These are phyloP conservation scores for Ophthalmolycus amberensis DNA, from an alignment of 2,113 vertebrate species.

Conservation along the genomic window DNA sequence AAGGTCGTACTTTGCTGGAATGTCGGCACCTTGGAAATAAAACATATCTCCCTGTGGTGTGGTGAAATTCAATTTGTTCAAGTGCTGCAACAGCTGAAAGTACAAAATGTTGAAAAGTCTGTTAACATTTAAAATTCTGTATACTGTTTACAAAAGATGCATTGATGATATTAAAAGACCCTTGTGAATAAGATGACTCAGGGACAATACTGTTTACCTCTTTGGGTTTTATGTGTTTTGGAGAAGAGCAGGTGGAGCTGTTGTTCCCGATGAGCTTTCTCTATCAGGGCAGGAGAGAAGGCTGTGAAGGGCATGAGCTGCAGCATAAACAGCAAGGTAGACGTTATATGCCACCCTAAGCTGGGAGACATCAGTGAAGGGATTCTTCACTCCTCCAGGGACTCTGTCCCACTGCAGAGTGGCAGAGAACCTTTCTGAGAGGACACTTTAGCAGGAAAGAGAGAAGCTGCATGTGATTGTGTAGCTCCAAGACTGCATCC, in stretches of 20 bases:
- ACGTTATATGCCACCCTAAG: too few relatives aligned
- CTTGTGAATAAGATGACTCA: neutral
- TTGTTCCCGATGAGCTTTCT: too few relatives aligned
- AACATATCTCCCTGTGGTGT: conserved; percentile 77
- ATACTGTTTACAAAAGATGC: neutral
- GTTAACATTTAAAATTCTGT: neutral
- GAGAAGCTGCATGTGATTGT: too few relatives aligned
- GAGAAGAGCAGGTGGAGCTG: conserved; percentile 62
- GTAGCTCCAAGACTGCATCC: too few relatives aligned
- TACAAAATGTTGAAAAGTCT: neutral
- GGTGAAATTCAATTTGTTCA: conserved; percentile 76
- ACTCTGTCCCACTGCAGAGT: too few relatives aligned
- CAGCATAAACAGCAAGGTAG: too few relatives aligned
- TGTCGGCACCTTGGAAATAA: conserved; percentile 75
- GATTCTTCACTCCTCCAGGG: too few relatives aligned
- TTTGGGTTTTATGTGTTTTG: conserved; percentile 64
- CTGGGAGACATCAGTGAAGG: too few relatives aligned
- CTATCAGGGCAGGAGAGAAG: too few relatives aligned
- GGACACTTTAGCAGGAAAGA: too few relatives aligned
- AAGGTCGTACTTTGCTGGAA: conserved; percentile 73
- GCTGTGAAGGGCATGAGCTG: too few relatives aligned
- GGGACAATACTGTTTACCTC: conserved; percentile 63
- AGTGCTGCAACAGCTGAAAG: conserved; percentile 77
- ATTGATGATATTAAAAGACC: neutral
- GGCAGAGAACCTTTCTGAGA: too few relatives aligned